phyloP scores from a whole-genome alignment of 2,888 invertebrate genomes.

The Athalia cordata region DNA sequence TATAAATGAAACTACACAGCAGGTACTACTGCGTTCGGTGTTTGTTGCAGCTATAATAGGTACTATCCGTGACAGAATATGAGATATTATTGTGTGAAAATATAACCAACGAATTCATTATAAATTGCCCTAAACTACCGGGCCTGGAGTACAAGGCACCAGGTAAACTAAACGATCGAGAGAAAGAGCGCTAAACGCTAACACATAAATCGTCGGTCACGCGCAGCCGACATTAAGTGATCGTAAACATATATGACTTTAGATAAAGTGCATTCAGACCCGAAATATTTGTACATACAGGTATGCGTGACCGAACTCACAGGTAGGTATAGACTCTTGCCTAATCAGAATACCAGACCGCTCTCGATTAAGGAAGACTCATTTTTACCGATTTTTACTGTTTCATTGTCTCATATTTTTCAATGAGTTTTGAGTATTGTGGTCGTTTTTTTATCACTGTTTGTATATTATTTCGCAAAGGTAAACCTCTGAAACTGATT shows the following conservation, averaged over 20 bases:
- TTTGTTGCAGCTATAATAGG: background rate
- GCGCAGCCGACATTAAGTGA: constrained; percentile 41
- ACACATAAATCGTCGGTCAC: constrained; percentile 40
- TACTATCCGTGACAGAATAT: constrained; percentile 26
- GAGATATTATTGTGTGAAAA: constrained; percentile 2
- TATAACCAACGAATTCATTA: constrained; percentile 39
- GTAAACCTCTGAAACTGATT: background rate
- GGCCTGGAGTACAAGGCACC: background rate
- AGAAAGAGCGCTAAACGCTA: constrained; percentile 21
- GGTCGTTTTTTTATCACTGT: no score
- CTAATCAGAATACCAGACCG: background rate
- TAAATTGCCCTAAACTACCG: constrained; percentile 4
- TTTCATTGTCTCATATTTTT: no score
- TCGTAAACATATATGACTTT: constrained; percentile 40
- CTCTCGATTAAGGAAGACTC: no score
- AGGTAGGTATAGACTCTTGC: background rate
- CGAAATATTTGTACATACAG: background rate
- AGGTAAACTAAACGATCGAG: constrained; percentile 19
- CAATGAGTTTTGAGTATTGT: no score
- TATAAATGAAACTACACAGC: background rate
- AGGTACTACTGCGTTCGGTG: background rate
- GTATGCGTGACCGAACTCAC: background rate
- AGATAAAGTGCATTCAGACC: background rate
- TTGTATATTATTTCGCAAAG: background rate
- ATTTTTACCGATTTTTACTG: no score